Evolutionary conservation across 2,888 invertebrate genomes (phyloP).

Genomic region (Drosophila borborema): DNA sequence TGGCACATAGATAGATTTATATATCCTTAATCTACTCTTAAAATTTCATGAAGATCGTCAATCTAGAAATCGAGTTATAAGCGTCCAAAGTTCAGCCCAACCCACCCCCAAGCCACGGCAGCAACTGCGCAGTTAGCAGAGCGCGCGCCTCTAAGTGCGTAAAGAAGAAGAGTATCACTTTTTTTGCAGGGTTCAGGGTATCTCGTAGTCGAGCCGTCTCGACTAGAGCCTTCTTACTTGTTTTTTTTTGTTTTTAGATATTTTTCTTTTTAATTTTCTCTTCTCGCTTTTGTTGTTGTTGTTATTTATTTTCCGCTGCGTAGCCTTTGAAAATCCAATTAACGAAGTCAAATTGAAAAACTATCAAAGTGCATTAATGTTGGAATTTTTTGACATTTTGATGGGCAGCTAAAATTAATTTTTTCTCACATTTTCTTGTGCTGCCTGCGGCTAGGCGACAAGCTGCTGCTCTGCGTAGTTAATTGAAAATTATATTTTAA

Average conservation of each 20-base stretch:
- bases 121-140: no score
- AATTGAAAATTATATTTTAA: not conserved
- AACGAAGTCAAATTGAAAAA: conserved; percentile 44
- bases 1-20: no score
- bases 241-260: conserved; percentile 13
- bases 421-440: not conserved
- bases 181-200: no score
- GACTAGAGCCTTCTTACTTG: no score
- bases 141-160: no score
- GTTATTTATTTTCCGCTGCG: conserved; percentile 20
- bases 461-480: conserved; percentile 5
- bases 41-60: no score
- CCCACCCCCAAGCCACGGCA: no score
- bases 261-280: conserved; percentile 12
- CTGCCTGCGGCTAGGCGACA: not conserved
- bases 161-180: no score
- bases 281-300: not conserved
- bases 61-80: no score
- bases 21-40: no score
- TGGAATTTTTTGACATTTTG: conserved; percentile 49
- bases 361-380: conserved; percentile 59
- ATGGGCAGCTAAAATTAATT: conserved; percentile 35
- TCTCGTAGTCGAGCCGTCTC: no score
- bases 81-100: no score
- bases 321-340: conserved; percentile 57